phyloP scores from a whole-genome alignment of 2,888 invertebrate species.

The Drosophila lutescens region DNA sequence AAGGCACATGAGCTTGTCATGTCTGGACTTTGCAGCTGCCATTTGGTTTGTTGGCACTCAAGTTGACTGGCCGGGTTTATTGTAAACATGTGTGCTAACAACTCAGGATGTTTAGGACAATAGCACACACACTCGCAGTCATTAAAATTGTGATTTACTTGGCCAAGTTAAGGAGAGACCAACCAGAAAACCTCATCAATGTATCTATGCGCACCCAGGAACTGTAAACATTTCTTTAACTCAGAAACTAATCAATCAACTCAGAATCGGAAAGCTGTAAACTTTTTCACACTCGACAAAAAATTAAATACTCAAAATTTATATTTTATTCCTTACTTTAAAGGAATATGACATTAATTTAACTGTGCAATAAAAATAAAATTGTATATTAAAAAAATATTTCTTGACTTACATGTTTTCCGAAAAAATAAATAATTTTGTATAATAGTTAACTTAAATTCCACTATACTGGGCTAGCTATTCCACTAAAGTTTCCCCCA shows the following conservation, averaged over 20 bases:
- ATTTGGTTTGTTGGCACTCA: conserved; percentile 65
- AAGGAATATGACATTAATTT: no score
- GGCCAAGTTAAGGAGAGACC: conserved; percentile 12
- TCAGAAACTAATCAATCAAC: conserved; percentile 16
- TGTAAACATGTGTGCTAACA: conserved; percentile 77
- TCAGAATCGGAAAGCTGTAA: neutral
- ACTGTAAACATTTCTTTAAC: conserved; percentile 5
- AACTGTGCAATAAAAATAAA: no score
- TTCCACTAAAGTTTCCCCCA: neutral
- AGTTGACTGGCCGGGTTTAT: conserved; percentile 73
- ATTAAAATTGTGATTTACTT: conserved; percentile 41
- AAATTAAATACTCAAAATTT: no score
- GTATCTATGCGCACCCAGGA: neutral
- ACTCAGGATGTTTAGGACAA: conserved; percentile 56
- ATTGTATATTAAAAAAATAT: no score
- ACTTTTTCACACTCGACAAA: neutral
- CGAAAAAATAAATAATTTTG: no score
- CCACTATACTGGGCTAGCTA: neutral
- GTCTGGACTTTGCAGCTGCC: conserved; percentile 56
- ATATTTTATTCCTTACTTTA: no score
- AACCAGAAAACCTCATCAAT: conserved; percentile 21
- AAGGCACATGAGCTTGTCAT: conserved; percentile 14
- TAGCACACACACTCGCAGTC: conserved; percentile 25
- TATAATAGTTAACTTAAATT: neutral
- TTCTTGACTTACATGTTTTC: no score